A percentile compares a stretch with the other conserved stretches of the same genome.
phyloP scores from a whole-genome alignment of 30 jellyfish, hydroid and myxozoan species.

The Cassiopea xamachana region DNA sequence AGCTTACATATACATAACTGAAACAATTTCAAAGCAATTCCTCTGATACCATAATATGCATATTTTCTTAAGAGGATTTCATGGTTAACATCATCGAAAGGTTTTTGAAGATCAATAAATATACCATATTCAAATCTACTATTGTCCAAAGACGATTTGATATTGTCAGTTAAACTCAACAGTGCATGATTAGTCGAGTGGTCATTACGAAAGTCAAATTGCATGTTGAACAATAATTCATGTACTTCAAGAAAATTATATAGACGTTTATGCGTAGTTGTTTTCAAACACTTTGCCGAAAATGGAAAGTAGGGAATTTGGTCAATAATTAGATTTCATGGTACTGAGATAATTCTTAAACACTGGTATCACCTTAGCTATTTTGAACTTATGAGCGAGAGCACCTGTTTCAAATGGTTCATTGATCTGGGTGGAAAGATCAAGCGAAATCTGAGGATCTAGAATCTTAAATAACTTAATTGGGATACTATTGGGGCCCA shows the following conservation, averaged over 20 bases:
- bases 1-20: too few species aligned
- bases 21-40: too few species aligned
- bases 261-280: conserved; percentile 46
- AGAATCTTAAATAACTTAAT: conserved; percentile 29
- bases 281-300: conserved; percentile 30
- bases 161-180: conserved; percentile 45
- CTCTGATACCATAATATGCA: too few species aligned
- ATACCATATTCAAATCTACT: too few species aligned
- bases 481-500: conserved; percentile 25
- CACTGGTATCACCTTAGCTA: conserved; percentile 59
- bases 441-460: conserved; percentile 4
- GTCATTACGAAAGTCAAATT: conserved; percentile 48
- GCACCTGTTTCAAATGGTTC: conserved; percentile 35
- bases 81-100: too few species aligned
- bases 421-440: conserved; percentile 16
- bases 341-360: conserved; percentile 54
- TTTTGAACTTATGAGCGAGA: conserved; percentile 36
- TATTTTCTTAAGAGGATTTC: too few species aligned
- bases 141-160: conserved; percentile 24
- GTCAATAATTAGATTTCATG: conserved; percentile 40
- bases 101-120: too few species aligned
- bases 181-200: conserved; percentile 68
- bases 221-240: conserved; percentile 48
- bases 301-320: conserved; percentile 58
- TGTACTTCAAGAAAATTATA: conserved; percentile 27